Conservation (phyloP, 2,797 vertebrate species). For the Sebastes kiyomatsui region DNA sequence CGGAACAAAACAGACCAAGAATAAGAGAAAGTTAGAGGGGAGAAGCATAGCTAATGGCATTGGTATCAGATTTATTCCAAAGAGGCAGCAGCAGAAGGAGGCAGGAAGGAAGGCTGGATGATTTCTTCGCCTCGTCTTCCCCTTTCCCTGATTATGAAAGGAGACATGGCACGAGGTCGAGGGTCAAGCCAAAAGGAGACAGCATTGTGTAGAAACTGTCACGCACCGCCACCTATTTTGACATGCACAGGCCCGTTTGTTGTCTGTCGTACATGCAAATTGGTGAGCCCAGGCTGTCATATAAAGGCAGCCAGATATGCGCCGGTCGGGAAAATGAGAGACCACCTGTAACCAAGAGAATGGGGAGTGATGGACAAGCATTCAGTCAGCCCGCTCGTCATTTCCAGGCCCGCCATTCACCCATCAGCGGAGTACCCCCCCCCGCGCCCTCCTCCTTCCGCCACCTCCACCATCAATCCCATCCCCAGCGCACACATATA, state of each 20-base stretch:
- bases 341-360: slow-evolving; percentile 99
- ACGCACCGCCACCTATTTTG: slow-evolving; percentile 99
- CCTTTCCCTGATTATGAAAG: slow-evolving; percentile 92
- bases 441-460: slow-evolving; percentile 48
- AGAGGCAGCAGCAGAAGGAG: slow-evolving; percentile 81
- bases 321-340: slow-evolving; percentile 95
- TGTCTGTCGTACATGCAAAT: slow-evolving; percentile 99
- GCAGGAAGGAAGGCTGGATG: slow-evolving; percentile 83
- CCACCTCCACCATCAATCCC: slow-evolving; percentile 72
- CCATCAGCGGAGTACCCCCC: slow-evolving; percentile 79
- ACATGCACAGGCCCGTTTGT: slow-evolving; percentile 99
- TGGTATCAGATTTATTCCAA: slow-evolving; percentile 96
- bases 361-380: slow-evolving; percentile 98
- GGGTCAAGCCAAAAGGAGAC: slow-evolving; percentile 98
- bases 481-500: slow-evolving; percentile 85
- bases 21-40: slow-evolving; percentile 67
- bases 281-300: slow-evolving; percentile 95
- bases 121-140: slow-evolving; percentile 85
- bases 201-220: slow-evolving; percentile 99
- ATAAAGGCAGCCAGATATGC: slow-evolving; percentile 94
- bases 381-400: slow-evolving; percentile 91
- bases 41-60: slow-evolving; percentile 90
- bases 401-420: slow-evolving; percentile 87
- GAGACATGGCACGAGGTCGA: slow-evolving; percentile 96
- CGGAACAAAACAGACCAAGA: slow-evolving; percentile 65